These are phyloP conservation scores for Nymphalis urticae DNA, from an alignment of 2,888 invertebrate genomes.

Conservation along the genomic window DNA sequence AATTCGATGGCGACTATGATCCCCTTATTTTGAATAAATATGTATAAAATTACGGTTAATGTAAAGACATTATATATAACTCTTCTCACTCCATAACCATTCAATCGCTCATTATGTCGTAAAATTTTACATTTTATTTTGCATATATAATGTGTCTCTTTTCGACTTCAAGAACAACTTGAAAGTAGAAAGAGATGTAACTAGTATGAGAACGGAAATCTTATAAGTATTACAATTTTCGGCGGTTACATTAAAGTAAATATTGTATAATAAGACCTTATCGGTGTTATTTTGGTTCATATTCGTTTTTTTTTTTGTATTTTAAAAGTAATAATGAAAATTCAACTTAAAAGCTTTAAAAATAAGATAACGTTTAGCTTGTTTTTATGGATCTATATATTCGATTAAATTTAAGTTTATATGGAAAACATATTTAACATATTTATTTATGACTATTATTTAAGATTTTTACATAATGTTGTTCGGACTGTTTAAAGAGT, in stretches of 20 bases:
- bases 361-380: neutral
- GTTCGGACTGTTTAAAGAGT: too few species aligned
- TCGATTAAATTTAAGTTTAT: neutral
- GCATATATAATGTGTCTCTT: conserved; percentile 47
- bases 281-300: conserved; percentile 28
- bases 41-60: conserved; percentile 25
- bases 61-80: conserved; percentile 23
- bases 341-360: neutral
- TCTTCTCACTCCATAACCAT: conserved; percentile 23
- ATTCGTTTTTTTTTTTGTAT: neutral
- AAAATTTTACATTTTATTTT: conserved; percentile 69
- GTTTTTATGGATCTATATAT: neutral
- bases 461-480: too few species aligned
- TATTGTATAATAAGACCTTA: conserved; percentile 44
- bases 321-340: neutral
- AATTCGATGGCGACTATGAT: too few species aligned
- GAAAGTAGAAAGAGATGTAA: neutral
- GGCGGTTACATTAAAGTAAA: conserved; percentile 66
- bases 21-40: neutral
- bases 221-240: conserved; percentile 66
- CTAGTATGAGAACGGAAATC: conserved; percentile 45
- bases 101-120: conserved; percentile 54
- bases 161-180: neutral
- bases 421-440: too few species aligned
- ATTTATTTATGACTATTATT: too few species aligned